phyloP scores from a whole-genome alignment of 2,797 vertebrate species.

The Rhabdomys pumilio region DNA sequence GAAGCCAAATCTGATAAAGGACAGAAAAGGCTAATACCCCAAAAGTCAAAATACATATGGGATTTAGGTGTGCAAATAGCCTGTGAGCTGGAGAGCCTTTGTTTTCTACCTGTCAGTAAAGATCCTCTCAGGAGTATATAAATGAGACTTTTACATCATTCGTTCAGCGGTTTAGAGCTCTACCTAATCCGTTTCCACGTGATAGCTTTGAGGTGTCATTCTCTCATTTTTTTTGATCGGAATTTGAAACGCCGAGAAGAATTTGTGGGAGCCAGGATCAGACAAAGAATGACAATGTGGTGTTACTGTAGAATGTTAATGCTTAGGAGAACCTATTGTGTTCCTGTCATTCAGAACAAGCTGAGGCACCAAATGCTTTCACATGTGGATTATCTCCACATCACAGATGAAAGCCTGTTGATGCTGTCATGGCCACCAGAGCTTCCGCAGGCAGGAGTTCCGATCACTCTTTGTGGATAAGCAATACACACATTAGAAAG shows the following conservation, averaged over 20 bases:
- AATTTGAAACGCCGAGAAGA: constrained; percentile 90
- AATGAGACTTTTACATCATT: constrained; percentile 75
- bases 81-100: constrained; percentile 41
- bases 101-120: constrained; percentile 72
- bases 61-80: constrained; percentile 79
- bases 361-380: constrained; percentile 92
- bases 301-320: constrained; percentile 89
- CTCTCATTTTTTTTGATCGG: constrained; percentile 85
- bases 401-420: constrained; percentile 92
- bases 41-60: constrained; percentile 59
- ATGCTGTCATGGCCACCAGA: constrained; percentile 88
- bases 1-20: constrained; percentile 53
- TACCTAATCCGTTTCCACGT: constrained; percentile 85
- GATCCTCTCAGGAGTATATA: constrained; percentile 79
- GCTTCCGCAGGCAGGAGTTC: constrained; percentile 89
- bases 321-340: constrained; percentile 92
- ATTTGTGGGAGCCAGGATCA: constrained; percentile 88
- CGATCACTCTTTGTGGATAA: constrained; percentile 92
- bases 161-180: constrained; percentile 77
- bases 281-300: constrained; percentile 93
- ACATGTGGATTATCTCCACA: constrained; percentile 93
- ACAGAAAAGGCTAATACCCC: constrained; percentile 65
- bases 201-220: constrained; percentile 90
- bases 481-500: constrained; percentile 89
- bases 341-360: constrained; percentile 93